Conservation (phyloP, 2,113 vertebrate genomes). For the Pyxicephalus adspersus region DNA sequence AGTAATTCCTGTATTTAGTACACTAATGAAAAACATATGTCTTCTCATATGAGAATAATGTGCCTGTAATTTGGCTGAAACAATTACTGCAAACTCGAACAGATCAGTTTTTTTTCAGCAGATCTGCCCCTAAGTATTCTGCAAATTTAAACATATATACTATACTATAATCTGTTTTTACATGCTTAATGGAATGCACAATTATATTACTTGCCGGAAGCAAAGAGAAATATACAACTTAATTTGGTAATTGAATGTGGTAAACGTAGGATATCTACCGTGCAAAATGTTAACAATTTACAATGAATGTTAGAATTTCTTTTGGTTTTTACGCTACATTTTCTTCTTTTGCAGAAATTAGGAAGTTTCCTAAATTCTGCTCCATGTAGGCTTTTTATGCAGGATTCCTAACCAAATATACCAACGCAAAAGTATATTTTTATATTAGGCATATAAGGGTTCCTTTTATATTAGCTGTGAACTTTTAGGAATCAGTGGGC, state of each 20-base stretch:
- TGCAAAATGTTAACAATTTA: no score
- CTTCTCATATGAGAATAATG: constrained; percentile 52
- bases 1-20: constrained; percentile 47
- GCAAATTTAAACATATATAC: constrained; percentile 39
- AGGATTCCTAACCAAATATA: no score
- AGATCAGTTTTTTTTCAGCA: constrained; percentile 46
- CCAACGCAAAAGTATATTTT: no score
- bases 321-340: no score
- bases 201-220: constrained; percentile 55
- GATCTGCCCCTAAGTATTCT: constrained; percentile 33
- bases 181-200: constrained; percentile 60
- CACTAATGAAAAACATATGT: constrained; percentile 55
- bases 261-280: constrained; percentile 14
- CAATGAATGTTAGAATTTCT: no score
- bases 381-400: no score
- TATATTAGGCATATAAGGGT: no score
- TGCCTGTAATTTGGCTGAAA: constrained; percentile 68
- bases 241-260: constrained; percentile 51
- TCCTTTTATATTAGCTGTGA: no score
- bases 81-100: constrained; percentile 59
- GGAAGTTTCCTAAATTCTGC: no score
- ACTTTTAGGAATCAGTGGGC: no score
- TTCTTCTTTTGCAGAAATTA: no score
- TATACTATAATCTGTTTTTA: constrained; percentile 54
- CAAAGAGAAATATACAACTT: constrained; percentile 54